Percentiles rank a stretch among this genome's conserved stretches.
These are phyloP conservation scores for Pammene aurita DNA, from an alignment of 2,888 invertebrate species.

Conservation along the genomic window DNA sequence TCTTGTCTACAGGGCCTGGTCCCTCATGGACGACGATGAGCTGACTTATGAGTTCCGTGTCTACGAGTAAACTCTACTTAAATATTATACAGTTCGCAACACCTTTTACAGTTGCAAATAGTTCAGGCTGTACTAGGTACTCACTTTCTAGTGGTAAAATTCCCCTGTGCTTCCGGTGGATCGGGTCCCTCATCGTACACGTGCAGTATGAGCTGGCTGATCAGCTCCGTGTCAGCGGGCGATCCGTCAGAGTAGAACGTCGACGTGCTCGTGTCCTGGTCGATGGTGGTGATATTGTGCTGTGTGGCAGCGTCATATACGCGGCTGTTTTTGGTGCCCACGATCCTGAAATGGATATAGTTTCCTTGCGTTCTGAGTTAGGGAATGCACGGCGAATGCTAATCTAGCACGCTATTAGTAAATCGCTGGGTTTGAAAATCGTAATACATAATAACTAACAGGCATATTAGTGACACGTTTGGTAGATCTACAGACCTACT, in stretches of 20 bases:
- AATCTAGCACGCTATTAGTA: no score
- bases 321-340: conserved; percentile 39
- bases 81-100: no score
- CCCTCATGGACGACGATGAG: no score
- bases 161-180: conserved; percentile 31
- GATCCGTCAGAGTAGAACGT: conserved; percentile 39
- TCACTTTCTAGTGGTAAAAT: conserved; percentile 40
- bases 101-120: no score
- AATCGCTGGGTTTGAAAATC: no score
- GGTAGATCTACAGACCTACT: no score
- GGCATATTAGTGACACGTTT: no score
- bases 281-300: conserved; percentile 27
- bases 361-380: background rate
- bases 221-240: conserved; percentile 7
- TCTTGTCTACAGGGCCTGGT: no score
- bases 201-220: conserved; percentile 32
- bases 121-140: background rate
- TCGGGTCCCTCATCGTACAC: conserved; percentile 19
- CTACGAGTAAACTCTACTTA: no score
- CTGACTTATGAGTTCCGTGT: no score
- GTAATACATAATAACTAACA: no score
- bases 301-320: conserved; percentile 32
- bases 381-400: no score
- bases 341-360: conserved; percentile 37
- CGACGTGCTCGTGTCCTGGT: conserved; percentile 9